A percentile compares a stretch with the other conserved stretches of the same genome.
These are phyloP conservation scores for Geococcyx californianus DNA, from an alignment of 2,113 vertebrate species.

Conservation along the genomic window DNA sequence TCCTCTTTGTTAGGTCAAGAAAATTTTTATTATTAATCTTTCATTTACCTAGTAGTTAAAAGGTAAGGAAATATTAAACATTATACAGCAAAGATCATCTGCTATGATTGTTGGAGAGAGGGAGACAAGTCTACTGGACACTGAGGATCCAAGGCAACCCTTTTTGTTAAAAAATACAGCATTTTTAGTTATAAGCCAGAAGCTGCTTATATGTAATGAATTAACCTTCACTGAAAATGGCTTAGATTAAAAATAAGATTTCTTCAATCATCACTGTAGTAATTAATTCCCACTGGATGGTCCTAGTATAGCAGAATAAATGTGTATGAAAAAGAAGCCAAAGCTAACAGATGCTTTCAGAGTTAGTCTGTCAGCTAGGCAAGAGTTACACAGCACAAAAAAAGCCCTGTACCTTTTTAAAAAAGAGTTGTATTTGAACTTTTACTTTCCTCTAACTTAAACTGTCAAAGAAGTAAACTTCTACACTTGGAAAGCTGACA, in stretches of 20 bases:
- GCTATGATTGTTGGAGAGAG: not conserved
- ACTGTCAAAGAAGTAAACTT: not conserved
- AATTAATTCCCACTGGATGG: slow-evolving; percentile 22
- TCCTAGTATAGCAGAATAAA: not conserved
- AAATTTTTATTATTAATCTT: not conserved
- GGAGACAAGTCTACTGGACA: not conserved
- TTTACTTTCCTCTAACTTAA: not conserved
- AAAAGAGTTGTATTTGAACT: not conserved
- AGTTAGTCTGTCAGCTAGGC: not conserved
- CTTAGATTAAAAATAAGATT: slow-evolving; percentile 3
- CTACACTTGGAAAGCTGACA: not conserved
- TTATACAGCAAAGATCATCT: not conserved
- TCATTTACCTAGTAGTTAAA: not conserved
- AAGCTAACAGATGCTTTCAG: not conserved
- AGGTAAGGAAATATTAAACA: not conserved
- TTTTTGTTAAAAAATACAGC: not conserved
- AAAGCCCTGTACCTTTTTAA: not conserved
- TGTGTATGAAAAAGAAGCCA: not conserved
- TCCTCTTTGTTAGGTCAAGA: not conserved
- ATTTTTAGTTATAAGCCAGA: not conserved
- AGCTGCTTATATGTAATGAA: not conserved
- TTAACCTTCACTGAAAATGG: slow-evolving; percentile 23
- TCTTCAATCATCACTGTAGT: not conserved
- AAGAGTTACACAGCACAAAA: not conserved
- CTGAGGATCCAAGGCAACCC: not conserved